Evolutionary conservation across 2,797 vertebrate genomes (phyloP).

Genomic region (Sebastes iracundus): DNA sequence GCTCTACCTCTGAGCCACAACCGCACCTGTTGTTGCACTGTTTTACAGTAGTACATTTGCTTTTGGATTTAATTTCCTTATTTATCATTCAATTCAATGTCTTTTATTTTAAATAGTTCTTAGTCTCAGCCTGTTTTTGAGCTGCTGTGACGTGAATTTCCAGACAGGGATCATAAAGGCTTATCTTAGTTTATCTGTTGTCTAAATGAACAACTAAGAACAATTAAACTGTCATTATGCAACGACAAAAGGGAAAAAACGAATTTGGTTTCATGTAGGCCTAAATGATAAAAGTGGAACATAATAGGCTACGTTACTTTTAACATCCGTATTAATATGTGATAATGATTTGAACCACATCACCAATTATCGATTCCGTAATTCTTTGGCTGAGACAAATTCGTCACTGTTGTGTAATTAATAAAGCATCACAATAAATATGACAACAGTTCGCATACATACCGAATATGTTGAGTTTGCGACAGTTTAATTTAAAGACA

Average conservation of each 20-base stretch:
- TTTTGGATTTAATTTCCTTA: background rate
- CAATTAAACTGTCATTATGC: background rate
- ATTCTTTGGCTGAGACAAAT: background rate
- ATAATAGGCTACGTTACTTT: background rate
- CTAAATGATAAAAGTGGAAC: background rate
- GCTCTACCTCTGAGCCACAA: too few relatives aligned
- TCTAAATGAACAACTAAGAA: background rate
- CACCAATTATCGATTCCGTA: background rate
- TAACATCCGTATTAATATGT: background rate
- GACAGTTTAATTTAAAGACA: too few relatives aligned
- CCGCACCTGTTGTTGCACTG: background rate
- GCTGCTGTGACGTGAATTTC: background rate
- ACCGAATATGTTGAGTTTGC: background rate
- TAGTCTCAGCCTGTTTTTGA: background rate
- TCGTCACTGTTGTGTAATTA: background rate
- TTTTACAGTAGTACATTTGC: background rate
- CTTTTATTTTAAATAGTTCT: background rate
- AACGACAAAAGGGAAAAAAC: background rate
- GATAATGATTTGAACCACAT: background rate
- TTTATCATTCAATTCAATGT: background rate
- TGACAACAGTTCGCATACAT: background rate
- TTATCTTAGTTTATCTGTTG: background rate
- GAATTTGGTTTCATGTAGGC: background rate
- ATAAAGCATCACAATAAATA: background rate
- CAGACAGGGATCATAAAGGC: background rate